Evolutionary conservation across 2,113 vertebrate genomes (phyloP).

Genomic region (Fregata magnificens): DNA sequence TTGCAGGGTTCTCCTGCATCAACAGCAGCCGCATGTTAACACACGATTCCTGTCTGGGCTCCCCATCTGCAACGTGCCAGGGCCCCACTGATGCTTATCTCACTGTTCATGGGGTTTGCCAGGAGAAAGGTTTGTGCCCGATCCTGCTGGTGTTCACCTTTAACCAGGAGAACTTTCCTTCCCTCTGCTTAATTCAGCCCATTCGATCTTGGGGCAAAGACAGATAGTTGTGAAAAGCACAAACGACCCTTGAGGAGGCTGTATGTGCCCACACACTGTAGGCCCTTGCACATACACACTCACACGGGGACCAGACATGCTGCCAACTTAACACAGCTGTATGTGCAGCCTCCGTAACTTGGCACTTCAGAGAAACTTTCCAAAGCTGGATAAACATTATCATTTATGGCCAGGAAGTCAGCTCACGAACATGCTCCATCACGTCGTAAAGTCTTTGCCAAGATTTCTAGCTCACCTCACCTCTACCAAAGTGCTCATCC

Average conservation of each 20-base stretch:
- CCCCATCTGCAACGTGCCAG: background rate
- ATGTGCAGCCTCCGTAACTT: background rate
- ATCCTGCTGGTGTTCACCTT: background rate
- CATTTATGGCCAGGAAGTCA: background rate
- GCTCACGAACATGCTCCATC: background rate
- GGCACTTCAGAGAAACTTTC: background rate
- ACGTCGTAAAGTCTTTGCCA: background rate
- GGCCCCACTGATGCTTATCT: background rate
- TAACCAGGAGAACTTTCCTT: background rate
- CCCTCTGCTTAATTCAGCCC: background rate
- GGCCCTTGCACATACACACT: background rate
- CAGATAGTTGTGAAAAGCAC: background rate
- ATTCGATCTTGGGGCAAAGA: background rate
- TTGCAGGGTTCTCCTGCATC: background rate
- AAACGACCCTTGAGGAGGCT: background rate
- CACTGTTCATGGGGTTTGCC: background rate
- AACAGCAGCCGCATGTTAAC: background rate
- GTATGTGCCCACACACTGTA: background rate
- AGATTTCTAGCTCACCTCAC: conserved; percentile 28
- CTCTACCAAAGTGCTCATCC: background rate
- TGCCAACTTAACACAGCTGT: background rate
- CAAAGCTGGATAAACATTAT: background rate
- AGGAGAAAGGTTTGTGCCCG: background rate
- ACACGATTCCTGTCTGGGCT: background rate
- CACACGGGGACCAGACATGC: rapidly evolving